These are phyloP conservation scores for Tringa solitaria DNA, from an alignment of 2,113 vertebrate genomes.

Conservation along the genomic window DNA sequence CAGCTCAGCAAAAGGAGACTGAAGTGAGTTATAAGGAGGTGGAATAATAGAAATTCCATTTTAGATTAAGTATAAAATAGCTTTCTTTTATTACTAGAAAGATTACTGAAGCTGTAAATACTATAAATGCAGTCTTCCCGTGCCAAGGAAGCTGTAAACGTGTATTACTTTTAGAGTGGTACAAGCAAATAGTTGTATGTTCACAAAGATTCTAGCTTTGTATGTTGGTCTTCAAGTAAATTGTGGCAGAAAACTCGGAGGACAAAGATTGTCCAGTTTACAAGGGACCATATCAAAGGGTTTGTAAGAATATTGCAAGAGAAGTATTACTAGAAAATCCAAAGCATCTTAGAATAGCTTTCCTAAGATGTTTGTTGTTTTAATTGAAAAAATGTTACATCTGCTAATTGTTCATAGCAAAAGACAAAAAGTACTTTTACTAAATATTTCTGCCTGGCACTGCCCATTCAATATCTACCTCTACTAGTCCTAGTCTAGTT, in stretches of 20 bases:
- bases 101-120: conserved; percentile 17
- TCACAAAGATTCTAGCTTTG: conserved; percentile 20
- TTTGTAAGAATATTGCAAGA: not conserved
- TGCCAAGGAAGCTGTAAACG: not conserved
- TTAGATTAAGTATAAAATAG: not conserved
- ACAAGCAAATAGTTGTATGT: not conserved
- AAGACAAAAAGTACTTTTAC: not conserved
- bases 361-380: conserved; percentile 10
- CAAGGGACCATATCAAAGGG: not conserved
- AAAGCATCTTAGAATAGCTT: conserved; percentile 30
- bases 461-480: conserved; percentile 62
- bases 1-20: not conserved
- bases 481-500: conserved; percentile 45
- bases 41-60: not conserved
- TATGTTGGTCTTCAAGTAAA: not conserved
- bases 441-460: conserved; percentile 49
- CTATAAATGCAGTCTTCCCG: not conserved
- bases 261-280: not conserved
- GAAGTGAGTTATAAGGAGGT: not conserved
- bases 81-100: not conserved
- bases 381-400: not conserved
- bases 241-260: not conserved
- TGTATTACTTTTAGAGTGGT: not conserved
- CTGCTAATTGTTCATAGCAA: not conserved
- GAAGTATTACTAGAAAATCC: not conserved